Evolutionary conservation across 2,113 vertebrate species (phyloP).

Genomic region (Pteropus alecto): DNA sequence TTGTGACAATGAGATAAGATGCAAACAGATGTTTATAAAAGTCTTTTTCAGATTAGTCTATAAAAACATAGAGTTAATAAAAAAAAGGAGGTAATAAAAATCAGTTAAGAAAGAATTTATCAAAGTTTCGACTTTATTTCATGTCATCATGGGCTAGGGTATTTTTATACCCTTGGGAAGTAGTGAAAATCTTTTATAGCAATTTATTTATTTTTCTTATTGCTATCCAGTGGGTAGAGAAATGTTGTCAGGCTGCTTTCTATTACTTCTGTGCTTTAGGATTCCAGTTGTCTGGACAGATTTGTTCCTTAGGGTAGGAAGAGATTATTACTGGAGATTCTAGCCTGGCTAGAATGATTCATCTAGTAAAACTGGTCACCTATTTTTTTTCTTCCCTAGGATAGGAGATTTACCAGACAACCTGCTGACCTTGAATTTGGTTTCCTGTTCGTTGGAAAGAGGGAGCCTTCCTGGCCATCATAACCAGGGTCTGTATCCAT

Average conservation of each 20-base stretch:
- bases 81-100: neutral
- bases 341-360: slow-evolving; percentile 26
- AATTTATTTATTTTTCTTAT: slow-evolving; percentile 76
- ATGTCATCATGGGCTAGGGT: slow-evolving; percentile 21
- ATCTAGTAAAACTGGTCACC: slow-evolving; percentile 29
- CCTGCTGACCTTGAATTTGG: slow-evolving; percentile 25
- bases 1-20: neutral
- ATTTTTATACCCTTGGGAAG: slow-evolving; percentile 55
- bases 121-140: slow-evolving; percentile 28
- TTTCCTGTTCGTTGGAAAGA: slow-evolving; percentile 26
- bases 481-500: neutral
- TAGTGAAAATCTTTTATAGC: slow-evolving; percentile 70
- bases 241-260: slow-evolving; percentile 47
- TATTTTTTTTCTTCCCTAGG: neutral
- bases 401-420: neutral
- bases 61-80: slow-evolving; percentile 35
- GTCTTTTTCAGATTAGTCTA: slow-evolving; percentile 29
- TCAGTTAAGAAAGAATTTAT: slow-evolving; percentile 41
- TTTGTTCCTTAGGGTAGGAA: slow-evolving; percentile 52
- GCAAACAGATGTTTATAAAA: slow-evolving; percentile 53
- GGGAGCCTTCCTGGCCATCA: neutral
- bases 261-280: slow-evolving; percentile 43
- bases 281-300: slow-evolving; percentile 55
- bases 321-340: slow-evolving; percentile 55
- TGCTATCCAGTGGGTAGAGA: slow-evolving; percentile 45